phyloP scores from a whole-genome alignment of 1,140 invertebrate species.

The Liolophura sinensis region DNA sequence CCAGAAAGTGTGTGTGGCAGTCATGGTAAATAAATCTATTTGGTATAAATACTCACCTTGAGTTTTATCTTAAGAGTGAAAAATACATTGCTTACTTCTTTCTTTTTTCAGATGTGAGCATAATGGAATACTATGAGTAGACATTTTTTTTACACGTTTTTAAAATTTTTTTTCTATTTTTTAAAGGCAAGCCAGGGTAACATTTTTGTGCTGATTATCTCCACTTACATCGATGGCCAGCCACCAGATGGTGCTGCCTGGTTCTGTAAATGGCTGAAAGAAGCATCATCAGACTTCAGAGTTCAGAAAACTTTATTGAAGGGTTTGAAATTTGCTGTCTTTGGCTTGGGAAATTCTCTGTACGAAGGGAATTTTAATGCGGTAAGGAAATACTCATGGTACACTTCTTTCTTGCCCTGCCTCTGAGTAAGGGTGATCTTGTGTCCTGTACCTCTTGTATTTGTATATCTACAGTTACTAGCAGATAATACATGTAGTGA shows the following conservation, averaged over 20 bases:
- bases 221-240: slow-evolving; percentile 65
- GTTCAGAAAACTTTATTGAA: slow-evolving; percentile 61
- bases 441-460: no score
- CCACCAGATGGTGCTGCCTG: slow-evolving; percentile 62
- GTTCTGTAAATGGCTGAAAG: slow-evolving; percentile 66
- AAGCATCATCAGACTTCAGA: slow-evolving; percentile 65
- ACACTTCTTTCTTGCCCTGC: neutral
- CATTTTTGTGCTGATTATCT: slow-evolving; percentile 62
- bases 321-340: slow-evolving; percentile 63
- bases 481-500: no score
- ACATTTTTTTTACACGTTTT: neutral
- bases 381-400: slow-evolving; percentile 44
- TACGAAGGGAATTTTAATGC: slow-evolving; percentile 64
- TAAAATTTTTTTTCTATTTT: slow-evolving; percentile 5
- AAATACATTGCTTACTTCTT: neutral
- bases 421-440: no score
- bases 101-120: neutral
- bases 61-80: no score
- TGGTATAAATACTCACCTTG: no score
- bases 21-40: no score
- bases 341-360: slow-evolving; percentile 67
- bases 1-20: no score
- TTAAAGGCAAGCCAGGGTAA: slow-evolving; percentile 27
- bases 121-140: neutral
- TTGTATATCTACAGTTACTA: no score